These are phyloP conservation scores for Bombus cullumanus DNA, from an alignment of 1,140 invertebrate genomes.

Conservation along the genomic window DNA sequence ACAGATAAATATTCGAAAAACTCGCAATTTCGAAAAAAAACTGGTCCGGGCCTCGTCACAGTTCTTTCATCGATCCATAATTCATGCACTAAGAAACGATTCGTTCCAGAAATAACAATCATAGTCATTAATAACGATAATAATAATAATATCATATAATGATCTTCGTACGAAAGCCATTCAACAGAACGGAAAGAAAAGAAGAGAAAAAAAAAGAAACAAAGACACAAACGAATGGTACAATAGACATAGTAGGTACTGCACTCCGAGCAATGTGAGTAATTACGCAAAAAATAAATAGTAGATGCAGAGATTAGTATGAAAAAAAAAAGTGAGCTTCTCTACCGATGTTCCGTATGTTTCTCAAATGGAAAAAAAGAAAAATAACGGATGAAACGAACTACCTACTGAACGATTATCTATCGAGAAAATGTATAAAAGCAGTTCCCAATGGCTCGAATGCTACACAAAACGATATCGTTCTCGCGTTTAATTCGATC, in stretches of 20 bases:
- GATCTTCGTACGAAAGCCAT: constrained; percentile 65
- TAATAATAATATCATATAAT: constrained; percentile 28
- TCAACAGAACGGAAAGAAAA: constrained; percentile 33
- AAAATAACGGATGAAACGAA: neutral
- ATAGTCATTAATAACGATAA: constrained; percentile 6
- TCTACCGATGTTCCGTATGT: constrained; percentile 40
- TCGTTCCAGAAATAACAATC: constrained; percentile 66
- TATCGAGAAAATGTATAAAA: neutral
- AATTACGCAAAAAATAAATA: constrained; percentile 59
- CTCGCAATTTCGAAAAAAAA: constrained; percentile 45
- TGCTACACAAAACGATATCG: neutral
- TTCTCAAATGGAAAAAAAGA: constrained; percentile 7
- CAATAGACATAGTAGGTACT: constrained; percentile 6
- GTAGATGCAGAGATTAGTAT: constrained; percentile 64
- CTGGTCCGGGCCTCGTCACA: constrained; percentile 44
- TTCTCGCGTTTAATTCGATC: neutral
- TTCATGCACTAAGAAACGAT: constrained; percentile 67
- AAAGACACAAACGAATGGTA: too few relatives aligned
- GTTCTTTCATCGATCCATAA: constrained; percentile 43
- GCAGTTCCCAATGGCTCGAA: neutral
- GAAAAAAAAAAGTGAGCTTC: constrained; percentile 38
- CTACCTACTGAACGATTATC: constrained; percentile 49
- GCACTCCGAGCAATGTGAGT: constrained; percentile 53
- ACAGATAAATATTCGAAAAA: constrained; percentile 55
- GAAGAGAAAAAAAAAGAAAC: too few relatives aligned